Base-by-base conservation (phyloP, 2,888 invertebrate species). In the Leptinotarsa peninsularis region DNA sequence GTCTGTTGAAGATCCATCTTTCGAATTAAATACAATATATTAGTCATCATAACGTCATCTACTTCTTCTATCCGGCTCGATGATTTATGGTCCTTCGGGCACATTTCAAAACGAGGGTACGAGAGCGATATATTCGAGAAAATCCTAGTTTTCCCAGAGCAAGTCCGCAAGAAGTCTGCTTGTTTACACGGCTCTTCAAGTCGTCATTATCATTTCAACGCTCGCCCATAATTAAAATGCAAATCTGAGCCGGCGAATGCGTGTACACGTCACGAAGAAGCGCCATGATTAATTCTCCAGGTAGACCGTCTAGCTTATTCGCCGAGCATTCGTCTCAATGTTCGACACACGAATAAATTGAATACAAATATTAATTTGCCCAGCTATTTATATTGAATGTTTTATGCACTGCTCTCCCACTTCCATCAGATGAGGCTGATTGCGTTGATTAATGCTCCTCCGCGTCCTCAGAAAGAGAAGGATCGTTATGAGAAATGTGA, bases 151-250 rank as follows among this genome's bases (percentile, higher is more conserved):
- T 58, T 63, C 63, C 33, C 33, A 17, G 63, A 63, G 63, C 23
- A 43, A 70, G 33, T 67, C 76, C 75, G 67, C 60, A 77, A 79
- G 73, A 80, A 79, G 76, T 78, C 78, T 76, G 77, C 84, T 87
- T 88, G 87, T 88, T 88, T 88, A 87, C 88, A 87, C 85, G 86
- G 86, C 85, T 86, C 87, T 88, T 87, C 87, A 73, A 88, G 87
- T 88, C 88, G 85, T 90, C 90, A 91, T 91, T 91, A 91, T 91
- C 90, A 91, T 91, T 91, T 90, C 91, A 90, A 89, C 90, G 90
- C 90, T 90, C 89, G 89, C 89, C 89, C 89, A 85, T 78, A 88
- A 88, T 84, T 84, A 85, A 86, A 86, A 85, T 86, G 91, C 91
- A 91, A 91, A 91, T 91, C 91, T 89, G 81, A 85, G 83, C 86